Conservation (phyloP, 2,888 invertebrate species). For the Notodonta ziczac region DNA sequence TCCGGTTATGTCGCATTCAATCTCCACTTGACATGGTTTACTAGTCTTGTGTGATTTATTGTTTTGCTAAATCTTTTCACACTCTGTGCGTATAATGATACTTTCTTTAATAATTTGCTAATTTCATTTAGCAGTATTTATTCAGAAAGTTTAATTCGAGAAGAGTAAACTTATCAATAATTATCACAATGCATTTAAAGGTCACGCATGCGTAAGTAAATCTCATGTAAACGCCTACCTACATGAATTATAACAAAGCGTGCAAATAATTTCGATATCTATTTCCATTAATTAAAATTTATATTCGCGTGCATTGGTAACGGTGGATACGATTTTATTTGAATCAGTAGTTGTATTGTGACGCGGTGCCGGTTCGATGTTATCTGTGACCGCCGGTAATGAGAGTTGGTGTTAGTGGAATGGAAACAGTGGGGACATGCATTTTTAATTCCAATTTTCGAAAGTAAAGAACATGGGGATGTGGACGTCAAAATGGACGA, state of each 20-base stretch:
- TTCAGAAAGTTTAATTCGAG: background rate
- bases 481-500: background rate
- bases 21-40: slow-evolving; percentile 46
- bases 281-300: slow-evolving; percentile 6
- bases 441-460: slow-evolving; percentile 56
- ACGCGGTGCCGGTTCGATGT: slow-evolving; percentile 55
- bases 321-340: slow-evolving; percentile 41
- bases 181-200: background rate
- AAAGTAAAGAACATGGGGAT: slow-evolving; percentile 36
- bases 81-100: background rate
- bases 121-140: no score
- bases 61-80: slow-evolving; percentile 24
- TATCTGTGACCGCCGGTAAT: slow-evolving; percentile 71
- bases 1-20: slow-evolving; percentile 61
- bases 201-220: slow-evolving; percentile 1
- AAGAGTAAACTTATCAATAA: background rate
- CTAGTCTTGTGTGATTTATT: slow-evolving; percentile 37
- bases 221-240: background rate
- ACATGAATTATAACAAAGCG: background rate
- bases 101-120: no score
- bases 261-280: slow-evolving; percentile 10
- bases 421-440: slow-evolving; percentile 63
- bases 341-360: slow-evolving; percentile 55
- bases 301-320: slow-evolving; percentile 15
- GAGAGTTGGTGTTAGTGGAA: slow-evolving; percentile 70